Evolutionary conservation across 1,140 invertebrate genomes (phyloP), one percentile per base, ranked within the genome.

Genomic region (Physella acuta): DNA sequence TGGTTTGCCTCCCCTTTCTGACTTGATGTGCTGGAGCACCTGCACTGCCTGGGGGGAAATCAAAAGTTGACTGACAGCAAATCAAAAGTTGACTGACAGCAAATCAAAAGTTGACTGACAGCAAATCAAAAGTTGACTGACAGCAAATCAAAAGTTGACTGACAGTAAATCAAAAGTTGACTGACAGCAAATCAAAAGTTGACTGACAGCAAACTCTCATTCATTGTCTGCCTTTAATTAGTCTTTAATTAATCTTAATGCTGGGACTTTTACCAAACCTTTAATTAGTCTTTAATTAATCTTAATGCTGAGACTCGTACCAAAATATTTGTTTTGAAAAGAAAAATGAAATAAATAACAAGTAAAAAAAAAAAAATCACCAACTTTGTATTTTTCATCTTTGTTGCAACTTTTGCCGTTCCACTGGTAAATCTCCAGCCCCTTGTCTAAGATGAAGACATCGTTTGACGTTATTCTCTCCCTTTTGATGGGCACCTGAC

Each of bases 401-500:
- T 80, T 83, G 71, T 77, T 83, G 49, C 68, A 73, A 8, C 70
- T 64, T 44, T 68, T 78, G 2, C 83, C 83, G 60, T 80, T 81
- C 84, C 91, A 95, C 2, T 94, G 89, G 76, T 90, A 92, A 63
- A 95, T 90, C 70, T 90, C 88, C 62, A 88, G 88, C 33, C 91
- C 91, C 28, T 89, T 85, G 83, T 96, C 94, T 75, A 97, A 83
- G 78, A 96, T 93, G 85, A 94, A 96, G 75, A 92, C 93, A 81
- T 96, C 94, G 2, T 92, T 92, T 81, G 91, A 91, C 85, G 94
- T 66, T 28, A 66, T 34, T 24, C 31, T 36, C 30, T 31, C 14
- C 11, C 34, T 66, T 5, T 36, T 66, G 51, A 66, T 37, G 24
- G 64, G 51, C 33, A 66, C 52, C 52, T 66, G 31, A 1, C 20